Evolutionary conservation across 2,113 vertebrate genomes (phyloP).

Genomic region (Saimiri boliviensis): DNA sequence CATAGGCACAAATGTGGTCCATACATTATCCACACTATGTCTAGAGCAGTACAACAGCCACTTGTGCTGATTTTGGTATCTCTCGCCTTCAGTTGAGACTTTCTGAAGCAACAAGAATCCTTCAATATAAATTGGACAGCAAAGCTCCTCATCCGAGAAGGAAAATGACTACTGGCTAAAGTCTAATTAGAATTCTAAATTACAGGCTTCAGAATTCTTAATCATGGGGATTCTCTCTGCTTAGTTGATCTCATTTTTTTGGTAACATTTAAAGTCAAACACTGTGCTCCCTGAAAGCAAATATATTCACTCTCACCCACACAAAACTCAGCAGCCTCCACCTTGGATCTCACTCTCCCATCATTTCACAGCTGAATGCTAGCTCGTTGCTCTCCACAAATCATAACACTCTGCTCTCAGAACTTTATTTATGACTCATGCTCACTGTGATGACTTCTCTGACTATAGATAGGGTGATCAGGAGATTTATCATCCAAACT

Average conservation of each 20-base stretch:
- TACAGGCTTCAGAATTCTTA: constrained; percentile 75
- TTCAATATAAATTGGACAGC: constrained; percentile 48
- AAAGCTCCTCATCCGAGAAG: constrained; percentile 49
- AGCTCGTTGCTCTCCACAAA: neutral
- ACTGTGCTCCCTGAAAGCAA: constrained; percentile 62
- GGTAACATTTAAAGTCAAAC: constrained; percentile 74
- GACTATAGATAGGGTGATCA: neutral
- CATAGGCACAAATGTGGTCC: neutral
- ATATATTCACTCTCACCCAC: constrained; percentile 53
- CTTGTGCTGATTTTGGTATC: neutral
- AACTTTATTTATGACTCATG: neutral
- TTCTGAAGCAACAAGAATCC: constrained; percentile 40
- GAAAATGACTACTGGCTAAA: constrained; percentile 70
- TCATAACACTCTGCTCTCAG: neutral
- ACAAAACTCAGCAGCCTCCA: neutral
- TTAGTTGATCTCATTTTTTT: constrained; percentile 74
- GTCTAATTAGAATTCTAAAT: constrained; percentile 79
- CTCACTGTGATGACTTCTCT: neutral
- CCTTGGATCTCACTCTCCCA: neutral
- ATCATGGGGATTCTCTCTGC: constrained; percentile 76
- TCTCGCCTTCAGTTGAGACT: neutral
- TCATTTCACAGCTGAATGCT: neutral
- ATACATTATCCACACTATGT: neutral
- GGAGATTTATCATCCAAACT: neutral
- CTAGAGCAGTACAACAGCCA: neutral